phyloP scores from a whole-genome alignment of 1,140 invertebrate species.

The Drosophila bocki region DNA sequence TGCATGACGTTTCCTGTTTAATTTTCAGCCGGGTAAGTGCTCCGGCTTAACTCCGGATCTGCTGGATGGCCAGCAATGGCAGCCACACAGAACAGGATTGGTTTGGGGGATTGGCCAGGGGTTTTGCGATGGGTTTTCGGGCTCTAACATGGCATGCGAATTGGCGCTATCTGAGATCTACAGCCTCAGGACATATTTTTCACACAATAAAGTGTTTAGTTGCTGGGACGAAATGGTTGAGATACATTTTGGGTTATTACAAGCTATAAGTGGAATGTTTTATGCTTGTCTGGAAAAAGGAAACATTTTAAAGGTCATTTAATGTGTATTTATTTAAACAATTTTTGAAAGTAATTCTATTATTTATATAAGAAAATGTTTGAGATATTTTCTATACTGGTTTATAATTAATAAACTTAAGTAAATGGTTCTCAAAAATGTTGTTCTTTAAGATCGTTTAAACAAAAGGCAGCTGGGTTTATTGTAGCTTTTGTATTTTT shows the following conservation, averaged over 20 bases:
- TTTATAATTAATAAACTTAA: no score
- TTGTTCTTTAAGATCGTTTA: no score
- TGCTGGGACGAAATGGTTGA: background rate
- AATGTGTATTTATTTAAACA: no score
- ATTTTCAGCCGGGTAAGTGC: conserved; percentile 72
- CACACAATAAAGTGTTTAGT: conserved; percentile 14
- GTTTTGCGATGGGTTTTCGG: background rate
- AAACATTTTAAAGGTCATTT: no score
- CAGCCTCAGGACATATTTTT: conserved; percentile 20
- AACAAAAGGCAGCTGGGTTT: no score
- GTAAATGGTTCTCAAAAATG: no score
- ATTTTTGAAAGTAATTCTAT: no score
- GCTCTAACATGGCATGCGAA: background rate
- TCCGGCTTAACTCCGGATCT: conserved; percentile 58
- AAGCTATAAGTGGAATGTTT: no score
- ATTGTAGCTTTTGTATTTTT: no score
- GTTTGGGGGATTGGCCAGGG: background rate
- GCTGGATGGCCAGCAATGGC: conserved; percentile 1
- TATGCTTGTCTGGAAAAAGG: no score
- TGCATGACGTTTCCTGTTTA: conserved; percentile 78
- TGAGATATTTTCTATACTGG: no score
- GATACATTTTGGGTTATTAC: background rate
- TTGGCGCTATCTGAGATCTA: conserved; percentile 8
- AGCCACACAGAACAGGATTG: conserved; percentile 5
- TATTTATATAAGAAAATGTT: no score